A percentile compares a stretch with the other conserved stretches of the same genome.
phyloP scores from a whole-genome alignment of 2,888 invertebrate genomes.

The Oxytorus armatus region DNA sequence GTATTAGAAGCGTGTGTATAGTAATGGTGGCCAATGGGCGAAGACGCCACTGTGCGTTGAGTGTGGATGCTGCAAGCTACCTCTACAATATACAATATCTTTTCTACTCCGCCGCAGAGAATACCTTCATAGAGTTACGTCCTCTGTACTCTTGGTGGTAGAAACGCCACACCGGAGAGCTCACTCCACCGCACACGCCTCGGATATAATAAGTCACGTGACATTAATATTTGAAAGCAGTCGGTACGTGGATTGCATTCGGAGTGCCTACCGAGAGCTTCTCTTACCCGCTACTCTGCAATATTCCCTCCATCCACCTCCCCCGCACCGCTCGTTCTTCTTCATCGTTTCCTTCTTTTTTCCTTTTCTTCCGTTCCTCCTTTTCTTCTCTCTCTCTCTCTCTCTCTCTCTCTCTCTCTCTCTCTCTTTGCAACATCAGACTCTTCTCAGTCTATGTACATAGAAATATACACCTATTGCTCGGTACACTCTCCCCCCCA shows the following conservation, averaged over 20 bases:
- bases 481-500: constrained; percentile 5
- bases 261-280: constrained; percentile 75
- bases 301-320: constrained; percentile 46
- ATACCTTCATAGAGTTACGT: constrained; percentile 34
- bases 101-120: constrained; percentile 19
- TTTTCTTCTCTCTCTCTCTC: constrained; percentile 18
- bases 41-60: constrained; percentile 66
- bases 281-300: constrained; percentile 62
- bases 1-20: constrained; percentile 50
- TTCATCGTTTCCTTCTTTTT: constrained; percentile 34
- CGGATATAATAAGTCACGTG: constrained; percentile 84
- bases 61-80: constrained; percentile 35
- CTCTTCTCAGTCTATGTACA: constrained; percentile 2
- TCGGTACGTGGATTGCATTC: constrained; percentile 84
- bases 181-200: constrained; percentile 82
- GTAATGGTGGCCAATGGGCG: constrained; percentile 67
- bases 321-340: constrained; percentile 27
- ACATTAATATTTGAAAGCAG: constrained; percentile 85
- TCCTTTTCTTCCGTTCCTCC: constrained; percentile 32
- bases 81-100: constrained; percentile 46
- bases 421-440: constrained; percentile 28
- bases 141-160: constrained; percentile 23
- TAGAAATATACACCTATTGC: background rate
- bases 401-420: constrained; percentile 30
- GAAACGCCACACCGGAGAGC: constrained; percentile 61